Evolutionary conservation across 2,113 vertebrate genomes (phyloP).

Genomic region (Mormyrus iriodes): DNA sequence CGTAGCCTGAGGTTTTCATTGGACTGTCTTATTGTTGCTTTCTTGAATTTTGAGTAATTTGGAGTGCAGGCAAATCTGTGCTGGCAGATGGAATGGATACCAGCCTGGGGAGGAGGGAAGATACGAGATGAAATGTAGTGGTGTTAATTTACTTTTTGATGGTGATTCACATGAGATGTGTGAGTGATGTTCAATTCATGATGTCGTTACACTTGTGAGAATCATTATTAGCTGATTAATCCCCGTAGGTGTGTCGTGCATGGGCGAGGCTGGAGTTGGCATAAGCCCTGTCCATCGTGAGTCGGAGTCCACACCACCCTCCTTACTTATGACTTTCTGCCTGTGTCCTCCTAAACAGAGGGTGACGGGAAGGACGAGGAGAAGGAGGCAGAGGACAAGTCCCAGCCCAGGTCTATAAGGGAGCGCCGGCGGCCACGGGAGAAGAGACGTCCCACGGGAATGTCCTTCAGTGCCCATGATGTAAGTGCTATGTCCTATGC

Average conservation of each 20-base stretch:
- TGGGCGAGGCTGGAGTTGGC: not conserved
- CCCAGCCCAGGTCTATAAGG: conserved; percentile 87
- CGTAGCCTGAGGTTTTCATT: not conserved
- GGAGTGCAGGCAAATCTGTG: not conserved
- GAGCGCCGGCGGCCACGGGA: conserved; percentile 91
- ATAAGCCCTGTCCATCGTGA: not conserved
- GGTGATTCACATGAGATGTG: not conserved
- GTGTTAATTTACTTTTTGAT: not conserved
- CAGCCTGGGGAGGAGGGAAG: not conserved
- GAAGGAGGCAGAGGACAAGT: conserved; percentile 89
- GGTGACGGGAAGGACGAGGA: conserved; percentile 83
- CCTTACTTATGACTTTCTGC: not conserved
- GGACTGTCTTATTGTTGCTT: not conserved
- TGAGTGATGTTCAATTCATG: not conserved
- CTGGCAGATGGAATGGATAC: not conserved
- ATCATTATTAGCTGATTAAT: not conserved
- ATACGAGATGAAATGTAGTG: not conserved
- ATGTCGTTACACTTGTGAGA: not conserved
- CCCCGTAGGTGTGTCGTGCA: not conserved
- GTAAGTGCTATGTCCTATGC: conserved; percentile 55
- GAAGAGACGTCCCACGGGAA: conserved; percentile 89
- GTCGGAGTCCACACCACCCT: not conserved
- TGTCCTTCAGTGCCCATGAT: conserved; percentile 88
- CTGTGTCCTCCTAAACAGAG: conserved; percentile 60
- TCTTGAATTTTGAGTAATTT: not conserved